Evolutionary conservation across 2,888 invertebrate species (phyloP).

Genomic region (Pseudococcus viburni): DNA sequence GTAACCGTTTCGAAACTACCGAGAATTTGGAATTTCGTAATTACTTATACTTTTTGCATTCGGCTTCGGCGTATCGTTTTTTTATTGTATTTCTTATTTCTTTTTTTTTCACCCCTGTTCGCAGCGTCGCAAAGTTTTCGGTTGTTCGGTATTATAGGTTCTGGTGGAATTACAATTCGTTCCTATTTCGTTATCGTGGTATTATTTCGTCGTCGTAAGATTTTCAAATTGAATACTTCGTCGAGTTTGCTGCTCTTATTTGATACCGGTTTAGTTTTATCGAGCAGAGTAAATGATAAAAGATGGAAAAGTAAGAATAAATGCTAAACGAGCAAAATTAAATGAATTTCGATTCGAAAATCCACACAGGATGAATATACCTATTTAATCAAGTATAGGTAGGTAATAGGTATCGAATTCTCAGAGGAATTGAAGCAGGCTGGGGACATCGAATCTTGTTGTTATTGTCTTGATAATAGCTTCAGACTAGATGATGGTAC

Average conservation of each 20-base stretch:
- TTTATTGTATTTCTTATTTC: neutral
- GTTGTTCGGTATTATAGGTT: slow-evolving; percentile 5
- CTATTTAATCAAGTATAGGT: too few species aligned
- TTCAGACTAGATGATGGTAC: too few species aligned
- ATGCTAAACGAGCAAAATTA: neutral
- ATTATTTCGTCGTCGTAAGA: neutral
- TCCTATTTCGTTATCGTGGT: neutral
- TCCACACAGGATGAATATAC: neutral
- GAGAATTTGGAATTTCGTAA: neutral
- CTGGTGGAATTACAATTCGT: neutral
- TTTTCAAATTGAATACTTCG: slow-evolving; percentile 4
- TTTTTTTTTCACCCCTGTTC: neutral
- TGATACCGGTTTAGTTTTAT: slow-evolving; percentile 1
- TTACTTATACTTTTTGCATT: slow-evolving; percentile 14
- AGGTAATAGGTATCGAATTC: too few species aligned
- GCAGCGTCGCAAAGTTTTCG: slow-evolving; percentile 6
- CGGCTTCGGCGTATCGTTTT: neutral
- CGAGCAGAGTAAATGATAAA: neutral
- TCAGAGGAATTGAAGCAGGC: too few species aligned
- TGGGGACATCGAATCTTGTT: too few species aligned
- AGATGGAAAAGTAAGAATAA: neutral
- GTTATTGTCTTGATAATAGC: too few species aligned
- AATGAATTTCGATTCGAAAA: neutral
- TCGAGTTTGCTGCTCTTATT: neutral
- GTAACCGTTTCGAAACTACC: neutral